Evolutionary conservation across 2,888 invertebrate genomes (phyloP).

Genomic region (Scrobipalpa atriplicella): DNA sequence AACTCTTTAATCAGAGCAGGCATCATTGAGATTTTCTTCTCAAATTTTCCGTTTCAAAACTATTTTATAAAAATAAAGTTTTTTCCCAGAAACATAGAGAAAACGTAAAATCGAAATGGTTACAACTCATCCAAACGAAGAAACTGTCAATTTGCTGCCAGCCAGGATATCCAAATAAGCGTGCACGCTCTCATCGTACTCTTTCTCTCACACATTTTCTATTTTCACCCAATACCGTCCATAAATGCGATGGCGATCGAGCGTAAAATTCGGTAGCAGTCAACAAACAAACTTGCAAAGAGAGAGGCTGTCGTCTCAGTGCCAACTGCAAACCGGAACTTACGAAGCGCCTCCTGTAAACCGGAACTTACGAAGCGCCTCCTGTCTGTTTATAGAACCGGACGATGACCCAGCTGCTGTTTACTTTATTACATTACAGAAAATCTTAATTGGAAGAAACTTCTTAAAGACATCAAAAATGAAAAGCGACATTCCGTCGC

Average conservation of each 20-base stretch:
- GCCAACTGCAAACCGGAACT: constrained; percentile 36
- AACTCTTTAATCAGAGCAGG: too few species aligned
- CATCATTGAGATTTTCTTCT: too few species aligned
- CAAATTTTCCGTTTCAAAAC: too few species aligned
- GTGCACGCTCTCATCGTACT: neutral
- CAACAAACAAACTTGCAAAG: constrained; percentile 42
- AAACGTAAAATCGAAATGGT: too few species aligned
- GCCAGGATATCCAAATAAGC: neutral
- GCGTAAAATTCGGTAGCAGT: constrained; percentile 48
- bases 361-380: constrained; percentile 25
- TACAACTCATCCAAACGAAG: neutral
- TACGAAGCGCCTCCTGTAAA: constrained; percentile 24
- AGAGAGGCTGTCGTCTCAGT: constrained; percentile 39
- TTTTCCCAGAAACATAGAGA: too few species aligned
- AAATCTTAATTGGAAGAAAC: constrained; percentile 7
- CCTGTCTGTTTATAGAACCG: constrained; percentile 1
- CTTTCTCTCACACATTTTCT: neutral
- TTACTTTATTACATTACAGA: constrained; percentile 9
- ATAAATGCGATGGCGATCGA: constrained; percentile 30
- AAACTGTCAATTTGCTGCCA: neutral
- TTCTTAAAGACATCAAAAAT: neutral
- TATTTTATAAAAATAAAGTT: too few species aligned
- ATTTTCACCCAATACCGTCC: neutral
- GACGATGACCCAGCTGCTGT: constrained; percentile 2
- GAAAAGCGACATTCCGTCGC: constrained; percentile 1